Percentiles rank a stretch among this genome's conserved stretches.
Conservation (phyloP, 2,888 invertebrate genomes). For the Magallana nippona region DNA sequence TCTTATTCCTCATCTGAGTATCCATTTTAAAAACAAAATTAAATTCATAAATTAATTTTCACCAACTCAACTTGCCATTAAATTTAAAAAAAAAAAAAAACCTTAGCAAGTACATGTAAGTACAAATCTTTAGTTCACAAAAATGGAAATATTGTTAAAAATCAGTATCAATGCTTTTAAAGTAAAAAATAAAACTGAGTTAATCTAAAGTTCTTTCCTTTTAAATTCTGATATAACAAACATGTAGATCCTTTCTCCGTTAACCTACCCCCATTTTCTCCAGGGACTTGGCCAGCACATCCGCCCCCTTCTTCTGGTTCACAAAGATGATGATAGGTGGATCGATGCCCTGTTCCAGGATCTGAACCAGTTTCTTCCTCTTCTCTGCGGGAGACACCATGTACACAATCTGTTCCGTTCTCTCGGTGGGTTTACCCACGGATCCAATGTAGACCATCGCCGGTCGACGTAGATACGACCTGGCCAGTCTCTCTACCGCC, state of each 20-base stretch:
- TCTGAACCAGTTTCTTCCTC: slow-evolving; percentile 94
- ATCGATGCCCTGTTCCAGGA: slow-evolving; percentile 91
- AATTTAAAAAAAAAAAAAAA: too few species aligned
- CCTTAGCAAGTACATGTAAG: too few species aligned
- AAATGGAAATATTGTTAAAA: too few species aligned
- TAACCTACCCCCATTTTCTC: slow-evolving; percentile 92
- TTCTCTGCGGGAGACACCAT: slow-evolving; percentile 98
- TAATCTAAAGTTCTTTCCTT: too few species aligned
- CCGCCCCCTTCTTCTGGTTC: slow-evolving; percentile 99
- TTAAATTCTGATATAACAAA: not conserved
- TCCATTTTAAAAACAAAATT: too few species aligned
- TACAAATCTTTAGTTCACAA: too few species aligned
- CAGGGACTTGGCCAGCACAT: slow-evolving; percentile 96
- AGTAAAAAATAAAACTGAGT: too few species aligned
- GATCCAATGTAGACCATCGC: slow-evolving; percentile 99
- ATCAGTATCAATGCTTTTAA: too few species aligned
- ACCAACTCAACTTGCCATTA: too few species aligned
- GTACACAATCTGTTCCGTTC: slow-evolving; percentile 98
- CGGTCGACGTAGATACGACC: slow-evolving; percentile 95
- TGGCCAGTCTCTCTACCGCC: slow-evolving; percentile 96
- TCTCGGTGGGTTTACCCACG: slow-evolving; percentile 96
- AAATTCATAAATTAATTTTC: too few species aligned
- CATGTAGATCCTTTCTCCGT: not conserved
- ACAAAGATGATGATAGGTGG: slow-evolving; percentile 99
- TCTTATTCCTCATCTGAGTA: too few species aligned